phyloP scores from a whole-genome alignment of 2,888 invertebrate genomes.

The Drosophila limbata region DNA sequence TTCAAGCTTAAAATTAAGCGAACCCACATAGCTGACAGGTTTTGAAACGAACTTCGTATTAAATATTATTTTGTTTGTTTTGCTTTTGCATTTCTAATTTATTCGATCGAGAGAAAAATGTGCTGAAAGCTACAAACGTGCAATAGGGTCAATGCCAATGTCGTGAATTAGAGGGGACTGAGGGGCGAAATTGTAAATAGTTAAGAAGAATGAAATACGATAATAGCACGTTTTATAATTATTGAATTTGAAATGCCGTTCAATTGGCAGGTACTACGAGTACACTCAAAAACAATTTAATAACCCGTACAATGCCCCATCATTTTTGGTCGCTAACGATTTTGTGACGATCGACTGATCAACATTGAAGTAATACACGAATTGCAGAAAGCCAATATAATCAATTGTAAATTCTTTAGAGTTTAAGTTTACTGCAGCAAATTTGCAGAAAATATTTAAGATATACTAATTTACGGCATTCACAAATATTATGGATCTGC shows the following conservation, averaged over 20 bases:
- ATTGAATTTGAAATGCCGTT: not conserved
- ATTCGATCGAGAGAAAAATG: conserved; percentile 29
- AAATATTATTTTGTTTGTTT: not conserved
- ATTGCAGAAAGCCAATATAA: not conserved
- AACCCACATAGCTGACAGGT: not conserved
- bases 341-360: not conserved
- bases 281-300: not conserved
- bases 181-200: not conserved
- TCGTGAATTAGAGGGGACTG: not conserved
- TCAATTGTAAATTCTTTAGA: not conserved
- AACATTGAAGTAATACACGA: not conserved
- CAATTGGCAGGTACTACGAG: not conserved
- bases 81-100: conserved; percentile 31
- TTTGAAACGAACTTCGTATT: not conserved
- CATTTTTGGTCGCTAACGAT: not conserved
- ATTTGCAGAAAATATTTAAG: not conserved
- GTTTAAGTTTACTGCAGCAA: not conserved
- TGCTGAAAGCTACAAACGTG: conserved; percentile 14
- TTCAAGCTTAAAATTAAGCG: conserved; percentile 15
- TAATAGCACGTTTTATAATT: conserved; percentile 9
- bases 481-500: not conserved
- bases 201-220: not conserved
- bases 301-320: not conserved
- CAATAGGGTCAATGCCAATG: conserved; percentile 32
- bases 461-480: conserved; percentile 1